Conservation (phyloP, 2,113 vertebrate genomes). For the Gymnobelideus leadbeateri region DNA sequence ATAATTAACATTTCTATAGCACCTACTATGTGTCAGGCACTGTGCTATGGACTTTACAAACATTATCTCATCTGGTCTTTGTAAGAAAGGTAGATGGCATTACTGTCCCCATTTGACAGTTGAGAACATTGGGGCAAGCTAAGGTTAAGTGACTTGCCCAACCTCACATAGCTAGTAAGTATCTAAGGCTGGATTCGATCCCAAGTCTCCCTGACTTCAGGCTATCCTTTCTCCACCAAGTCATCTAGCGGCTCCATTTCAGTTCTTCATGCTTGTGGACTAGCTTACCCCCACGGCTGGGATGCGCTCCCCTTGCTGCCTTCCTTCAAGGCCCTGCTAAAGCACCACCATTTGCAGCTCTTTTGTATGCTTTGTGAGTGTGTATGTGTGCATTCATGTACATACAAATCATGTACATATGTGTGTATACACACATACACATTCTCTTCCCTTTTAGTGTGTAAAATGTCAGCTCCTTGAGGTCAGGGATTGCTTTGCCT, state of each 20-base stretch:
- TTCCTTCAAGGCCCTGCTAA: not conserved
- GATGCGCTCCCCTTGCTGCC: not conserved
- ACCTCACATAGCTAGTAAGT: not conserved
- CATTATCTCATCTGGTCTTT: not conserved
- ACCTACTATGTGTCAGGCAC: slow-evolving; percentile 3
- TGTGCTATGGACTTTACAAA: slow-evolving; percentile 24
- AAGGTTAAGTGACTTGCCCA: not conserved
- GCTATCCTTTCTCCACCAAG: not conserved
- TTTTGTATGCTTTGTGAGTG: not conserved
- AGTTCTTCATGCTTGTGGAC: not conserved
- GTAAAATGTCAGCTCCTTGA: not conserved
- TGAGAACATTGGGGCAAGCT: not conserved
- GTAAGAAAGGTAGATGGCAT: not conserved
- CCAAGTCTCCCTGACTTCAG: slow-evolving; percentile 17
- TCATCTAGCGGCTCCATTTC: not conserved
- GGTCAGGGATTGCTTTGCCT: not conserved
- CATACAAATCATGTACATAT: no score
- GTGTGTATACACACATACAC: not conserved
- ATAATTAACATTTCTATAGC: not conserved
- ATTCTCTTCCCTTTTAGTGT: not conserved
- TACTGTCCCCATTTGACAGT: not conserved
- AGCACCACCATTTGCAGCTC: not conserved
- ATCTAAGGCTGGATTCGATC: not conserved
- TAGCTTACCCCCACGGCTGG: not conserved
- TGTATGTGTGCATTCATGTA: no score